Evolutionary conservation across 2,797 vertebrate species (phyloP).

Genomic region (Fringilla coelebs): DNA sequence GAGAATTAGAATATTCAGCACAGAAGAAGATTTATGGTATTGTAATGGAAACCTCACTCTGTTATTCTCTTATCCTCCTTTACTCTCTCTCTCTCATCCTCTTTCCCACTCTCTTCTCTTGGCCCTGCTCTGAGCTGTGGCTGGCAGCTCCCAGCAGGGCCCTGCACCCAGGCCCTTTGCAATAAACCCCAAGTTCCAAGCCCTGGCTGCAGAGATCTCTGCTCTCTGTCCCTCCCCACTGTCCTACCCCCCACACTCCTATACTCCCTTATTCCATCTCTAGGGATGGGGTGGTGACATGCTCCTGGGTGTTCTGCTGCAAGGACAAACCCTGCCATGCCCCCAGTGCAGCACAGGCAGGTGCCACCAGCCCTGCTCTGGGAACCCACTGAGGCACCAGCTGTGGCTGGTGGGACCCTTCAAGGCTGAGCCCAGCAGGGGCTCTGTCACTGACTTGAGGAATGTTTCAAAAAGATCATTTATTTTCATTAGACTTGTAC

Average conservation of each 20-base stretch:
- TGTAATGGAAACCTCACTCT: accelerated
- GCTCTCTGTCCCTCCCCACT: no score
- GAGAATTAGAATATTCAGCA: no score
- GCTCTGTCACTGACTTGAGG: conserved; percentile 4
- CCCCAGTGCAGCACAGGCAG: accelerated
- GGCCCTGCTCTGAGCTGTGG: no score
- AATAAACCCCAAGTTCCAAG: no score
- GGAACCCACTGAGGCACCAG: accelerated
- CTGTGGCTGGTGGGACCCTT: not conserved
- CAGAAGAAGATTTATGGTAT: no score
- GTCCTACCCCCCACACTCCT: no score
- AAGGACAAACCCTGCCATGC: not conserved
- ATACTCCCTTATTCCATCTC: accelerated
- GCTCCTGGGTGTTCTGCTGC: not conserved
- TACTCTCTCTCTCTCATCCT: no score
- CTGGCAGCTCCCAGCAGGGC: no score
- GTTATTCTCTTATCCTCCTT: no score
- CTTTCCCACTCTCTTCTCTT: no score
- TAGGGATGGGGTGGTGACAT: accelerated
- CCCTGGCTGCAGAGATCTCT: no score
- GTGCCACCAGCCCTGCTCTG: not conserved
- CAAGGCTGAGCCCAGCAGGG: not conserved
- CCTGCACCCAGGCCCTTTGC: no score
- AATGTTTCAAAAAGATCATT: conserved; percentile 44
- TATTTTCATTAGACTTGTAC: conserved; percentile 58